phyloP scores from a whole-genome alignment of 2,113 vertebrate genomes.

The Gila orcuttii region DNA sequence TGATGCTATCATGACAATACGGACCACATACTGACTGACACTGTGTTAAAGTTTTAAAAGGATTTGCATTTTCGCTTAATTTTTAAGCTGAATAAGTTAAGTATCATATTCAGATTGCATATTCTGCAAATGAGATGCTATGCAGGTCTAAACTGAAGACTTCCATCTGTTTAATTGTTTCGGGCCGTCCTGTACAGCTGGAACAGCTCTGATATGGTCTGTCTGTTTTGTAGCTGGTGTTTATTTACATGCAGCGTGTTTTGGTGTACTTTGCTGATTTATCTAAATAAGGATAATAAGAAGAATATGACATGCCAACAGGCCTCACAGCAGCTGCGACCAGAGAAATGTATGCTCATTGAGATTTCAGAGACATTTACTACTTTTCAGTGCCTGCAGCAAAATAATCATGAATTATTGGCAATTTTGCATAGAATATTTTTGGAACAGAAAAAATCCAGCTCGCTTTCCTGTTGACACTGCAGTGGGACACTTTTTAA shows the following conservation, averaged over 20 bases:
- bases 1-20: no score
- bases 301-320: neutral
- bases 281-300: neutral
- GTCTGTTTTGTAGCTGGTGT: neutral
- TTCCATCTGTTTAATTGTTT: slow-evolving; percentile 6
- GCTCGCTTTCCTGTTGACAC: neutral
- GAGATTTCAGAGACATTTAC: neutral
- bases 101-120: no score
- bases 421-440: neutral
- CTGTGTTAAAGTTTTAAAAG: no score
- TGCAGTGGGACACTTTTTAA: neutral
- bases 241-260: neutral
- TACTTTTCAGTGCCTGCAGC: neutral
- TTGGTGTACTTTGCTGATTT: neutral
- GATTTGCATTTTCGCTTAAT: no score
- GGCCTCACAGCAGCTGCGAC: neutral
- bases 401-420: neutral
- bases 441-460: neutral
- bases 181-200: neutral
- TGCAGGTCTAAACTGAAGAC: neutral
- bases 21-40: no score
- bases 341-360: neutral
- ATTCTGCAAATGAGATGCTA: neutral
- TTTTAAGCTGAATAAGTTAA: no score
- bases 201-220: neutral